Conservation (phyloP, 1,140 invertebrate species). For the Camponotus floridanus region DNA sequence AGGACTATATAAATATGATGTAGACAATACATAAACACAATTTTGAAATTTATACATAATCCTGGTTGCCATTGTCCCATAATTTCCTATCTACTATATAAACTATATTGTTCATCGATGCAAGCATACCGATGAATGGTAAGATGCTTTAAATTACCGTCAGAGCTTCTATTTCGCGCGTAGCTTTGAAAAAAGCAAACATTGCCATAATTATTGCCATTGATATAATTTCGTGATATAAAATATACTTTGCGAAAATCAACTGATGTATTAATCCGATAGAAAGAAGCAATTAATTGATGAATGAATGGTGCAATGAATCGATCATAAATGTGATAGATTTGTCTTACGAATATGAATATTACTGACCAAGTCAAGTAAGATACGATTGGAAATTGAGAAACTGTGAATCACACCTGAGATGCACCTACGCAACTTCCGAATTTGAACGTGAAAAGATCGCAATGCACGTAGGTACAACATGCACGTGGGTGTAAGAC, state of each 20-base stretch:
- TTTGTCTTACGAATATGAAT: neutral
- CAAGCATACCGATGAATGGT: neutral
- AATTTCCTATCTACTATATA: neutral
- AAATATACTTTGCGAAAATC: neutral
- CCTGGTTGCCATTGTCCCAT: neutral
- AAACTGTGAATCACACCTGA: constrained; percentile 36
- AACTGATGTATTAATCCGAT: neutral
- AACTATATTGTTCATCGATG: neutral
- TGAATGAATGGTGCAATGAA: no score
- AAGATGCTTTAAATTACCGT: neutral
- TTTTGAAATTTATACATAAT: no score
- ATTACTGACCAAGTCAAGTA: constrained; percentile 63
- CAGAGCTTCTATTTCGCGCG: neutral
- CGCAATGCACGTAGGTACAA: constrained; percentile 48
- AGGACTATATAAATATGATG: no score
- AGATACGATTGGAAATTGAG: constrained; percentile 62
- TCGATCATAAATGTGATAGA: no score
- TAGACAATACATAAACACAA: no score
- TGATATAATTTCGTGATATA: neutral
- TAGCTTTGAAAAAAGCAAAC: neutral
- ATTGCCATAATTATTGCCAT: neutral
- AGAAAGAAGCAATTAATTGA: neutral
- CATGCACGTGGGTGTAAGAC: constrained; percentile 57
- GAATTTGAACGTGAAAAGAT: constrained; percentile 69
- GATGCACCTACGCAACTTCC: constrained; percentile 70